Conservation (phyloP, 2,113 vertebrate genomes). For the Tauraco erythrolophus region DNA sequence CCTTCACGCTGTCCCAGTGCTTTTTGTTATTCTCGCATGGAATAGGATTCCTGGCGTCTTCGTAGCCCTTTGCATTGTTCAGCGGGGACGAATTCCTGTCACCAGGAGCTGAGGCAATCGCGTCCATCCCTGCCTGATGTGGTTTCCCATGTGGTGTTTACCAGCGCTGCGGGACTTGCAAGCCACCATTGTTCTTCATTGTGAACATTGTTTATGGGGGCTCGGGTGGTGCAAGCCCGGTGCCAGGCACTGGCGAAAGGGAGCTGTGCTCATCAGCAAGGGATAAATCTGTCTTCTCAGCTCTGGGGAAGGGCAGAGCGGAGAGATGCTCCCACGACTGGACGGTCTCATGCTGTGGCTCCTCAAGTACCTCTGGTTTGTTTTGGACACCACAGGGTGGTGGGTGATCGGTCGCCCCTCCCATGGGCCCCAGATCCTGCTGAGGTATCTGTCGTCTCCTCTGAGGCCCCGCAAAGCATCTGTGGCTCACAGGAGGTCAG, state of each 20-base stretch:
- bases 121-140: neutral
- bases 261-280: neutral
- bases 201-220: constrained; percentile 24
- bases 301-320: neutral
- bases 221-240: neutral
- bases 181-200: constrained; percentile 67
- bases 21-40: neutral
- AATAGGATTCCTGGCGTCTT: neutral
- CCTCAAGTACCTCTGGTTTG: neutral
- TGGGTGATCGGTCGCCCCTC: neutral
- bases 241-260: neutral
- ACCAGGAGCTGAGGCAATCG: constrained; percentile 41
- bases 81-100: neutral
- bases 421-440: neutral
- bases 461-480: neutral
- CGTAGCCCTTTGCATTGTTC: neutral
- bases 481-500: neutral
- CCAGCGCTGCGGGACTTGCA: constrained; percentile 39
- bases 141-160: constrained; percentile 69
- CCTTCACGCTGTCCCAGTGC: accelerated
- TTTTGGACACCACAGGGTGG: neutral
- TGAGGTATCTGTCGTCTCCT: neutral
- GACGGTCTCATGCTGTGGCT: neutral
- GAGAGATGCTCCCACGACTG: neutral
- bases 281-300: neutral